A percentile compares a stretch with the other conserved stretches of the same genome.
These are phyloP conservation scores for Vulpes ferrilata DNA, from an alignment of 2,113 vertebrate species.

Conservation along the genomic window DNA sequence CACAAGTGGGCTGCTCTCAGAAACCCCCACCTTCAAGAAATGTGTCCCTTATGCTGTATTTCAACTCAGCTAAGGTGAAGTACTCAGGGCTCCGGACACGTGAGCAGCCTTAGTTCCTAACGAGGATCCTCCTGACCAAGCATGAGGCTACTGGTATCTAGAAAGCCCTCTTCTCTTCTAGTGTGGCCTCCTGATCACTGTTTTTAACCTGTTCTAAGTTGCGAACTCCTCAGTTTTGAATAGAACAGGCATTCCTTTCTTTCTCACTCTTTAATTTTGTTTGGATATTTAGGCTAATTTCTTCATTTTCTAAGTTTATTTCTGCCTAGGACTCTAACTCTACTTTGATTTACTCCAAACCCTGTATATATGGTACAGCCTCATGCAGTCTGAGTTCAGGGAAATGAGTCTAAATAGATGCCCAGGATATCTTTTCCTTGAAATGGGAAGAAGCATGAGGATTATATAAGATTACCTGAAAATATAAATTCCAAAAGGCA, in stretches of 20 bases:
- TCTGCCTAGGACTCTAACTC: background rate
- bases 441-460: background rate
- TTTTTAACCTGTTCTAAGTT: background rate
- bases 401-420: slow-evolving; percentile 15
- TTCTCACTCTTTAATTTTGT: background rate
- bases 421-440: background rate
- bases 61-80: background rate
- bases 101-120: background rate
- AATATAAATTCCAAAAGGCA: slow-evolving; percentile 36
- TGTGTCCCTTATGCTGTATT: background rate
- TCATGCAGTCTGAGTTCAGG: background rate
- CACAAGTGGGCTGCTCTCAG: background rate
- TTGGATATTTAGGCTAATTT: background rate
- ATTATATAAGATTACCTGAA: slow-evolving; percentile 29
- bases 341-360: slow-evolving; percentile 9
- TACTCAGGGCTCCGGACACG: background rate
- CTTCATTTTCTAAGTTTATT: background rate
- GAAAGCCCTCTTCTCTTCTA: background rate
- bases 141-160: background rate
- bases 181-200: background rate
- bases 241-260: slow-evolving; percentile 6
- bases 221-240: background rate
- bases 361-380: background rate
- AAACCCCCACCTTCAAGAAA: background rate
- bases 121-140: background rate